These are phyloP conservation scores for Drosophila leontia DNA, from an alignment of 1,140 invertebrate species.

Conservation along the genomic window DNA sequence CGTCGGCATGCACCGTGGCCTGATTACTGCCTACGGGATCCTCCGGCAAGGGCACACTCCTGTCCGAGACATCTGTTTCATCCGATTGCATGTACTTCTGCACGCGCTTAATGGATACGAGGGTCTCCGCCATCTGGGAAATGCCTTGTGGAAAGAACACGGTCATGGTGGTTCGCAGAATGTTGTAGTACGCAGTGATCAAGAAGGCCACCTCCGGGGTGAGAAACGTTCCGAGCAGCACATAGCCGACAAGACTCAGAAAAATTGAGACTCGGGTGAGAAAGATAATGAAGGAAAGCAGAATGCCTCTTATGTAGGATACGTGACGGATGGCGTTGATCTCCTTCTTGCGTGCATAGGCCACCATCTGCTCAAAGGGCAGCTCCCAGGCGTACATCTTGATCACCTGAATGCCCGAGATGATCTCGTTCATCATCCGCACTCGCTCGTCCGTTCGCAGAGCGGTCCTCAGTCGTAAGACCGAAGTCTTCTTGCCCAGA, in stretches of 20 bases:
- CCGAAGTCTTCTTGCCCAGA: conserved; percentile 90
- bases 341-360: conserved; percentile 86
- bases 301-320: conserved; percentile 90
- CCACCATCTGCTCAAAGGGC: conserved; percentile 89
- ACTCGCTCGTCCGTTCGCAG: conserved; percentile 93
- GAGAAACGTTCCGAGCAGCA: conserved; percentile 87
- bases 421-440: conserved; percentile 95
- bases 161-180: conserved; percentile 90
- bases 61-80: conserved; percentile 86
- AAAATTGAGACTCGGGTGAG: conserved; percentile 92
- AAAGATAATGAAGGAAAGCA: conserved; percentile 91
- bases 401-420: conserved; percentile 94
- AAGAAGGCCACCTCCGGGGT: conserved; percentile 90
- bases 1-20: conserved; percentile 59
- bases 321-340: conserved; percentile 88
- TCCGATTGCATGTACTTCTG: conserved; percentile 89
- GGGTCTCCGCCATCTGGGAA: conserved; percentile 88
- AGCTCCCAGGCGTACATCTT: conserved; percentile 97
- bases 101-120: conserved; percentile 89
- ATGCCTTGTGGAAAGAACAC: conserved; percentile 89
- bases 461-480: conserved; percentile 88
- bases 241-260: conserved; percentile 90
- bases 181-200: conserved; percentile 90
- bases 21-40: conserved; percentile 69
- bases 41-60: conserved; percentile 49